Percentiles rank a stretch among this genome's conserved stretches.
Evolutionary conservation across 2,797 vertebrate species (phyloP).

Genomic region (Epinephelus malabaricus): DNA sequence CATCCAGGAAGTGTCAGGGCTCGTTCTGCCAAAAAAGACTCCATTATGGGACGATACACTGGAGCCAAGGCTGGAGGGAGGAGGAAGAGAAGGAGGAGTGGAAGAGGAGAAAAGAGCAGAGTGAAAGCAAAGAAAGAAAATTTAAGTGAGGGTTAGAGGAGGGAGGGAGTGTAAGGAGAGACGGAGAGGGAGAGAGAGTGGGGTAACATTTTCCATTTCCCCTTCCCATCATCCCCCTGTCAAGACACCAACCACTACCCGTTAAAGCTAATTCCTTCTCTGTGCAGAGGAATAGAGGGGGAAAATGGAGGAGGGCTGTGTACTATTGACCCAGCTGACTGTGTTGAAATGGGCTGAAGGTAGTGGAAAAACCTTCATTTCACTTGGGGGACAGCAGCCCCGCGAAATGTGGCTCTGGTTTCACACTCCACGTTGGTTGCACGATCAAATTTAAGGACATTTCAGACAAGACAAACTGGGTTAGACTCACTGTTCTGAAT

Average conservation of each 20-base stretch:
- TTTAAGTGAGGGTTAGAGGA: slow-evolving; percentile 43
- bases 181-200: slow-evolving; percentile 38
- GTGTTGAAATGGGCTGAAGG: slow-evolving; percentile 45
- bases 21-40: slow-evolving; percentile 67
- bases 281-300: slow-evolving; percentile 45
- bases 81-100: slow-evolving; percentile 6
- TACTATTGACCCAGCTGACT: slow-evolving; percentile 72
- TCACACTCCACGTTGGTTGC: slow-evolving; percentile 41
- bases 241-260: slow-evolving; percentile 60
- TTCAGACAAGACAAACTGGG: slow-evolving; percentile 38
- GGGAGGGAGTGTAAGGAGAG: slow-evolving; percentile 57
- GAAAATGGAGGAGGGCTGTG: slow-evolving; percentile 46
- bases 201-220: slow-evolving; percentile 85
- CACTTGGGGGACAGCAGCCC: slow-evolving; percentile 16
- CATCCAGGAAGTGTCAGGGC: slow-evolving; percentile 78
- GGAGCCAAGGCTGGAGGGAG: slow-evolving; percentile 41
- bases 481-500: slow-evolving; percentile 24
- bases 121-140: slow-evolving; percentile 31
- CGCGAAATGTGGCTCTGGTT: slow-evolving; percentile 48
- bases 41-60: slow-evolving; percentile 46
- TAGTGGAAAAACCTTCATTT: slow-evolving; percentile 67
- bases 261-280: slow-evolving; percentile 56
- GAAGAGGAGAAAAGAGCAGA: slow-evolving; percentile 2
- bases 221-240: slow-evolving; percentile 73
- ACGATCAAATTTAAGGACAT: slow-evolving; percentile 24